Base-by-base conservation (phyloP, 2,888 invertebrate species). In the Stenurella melanura region DNA sequence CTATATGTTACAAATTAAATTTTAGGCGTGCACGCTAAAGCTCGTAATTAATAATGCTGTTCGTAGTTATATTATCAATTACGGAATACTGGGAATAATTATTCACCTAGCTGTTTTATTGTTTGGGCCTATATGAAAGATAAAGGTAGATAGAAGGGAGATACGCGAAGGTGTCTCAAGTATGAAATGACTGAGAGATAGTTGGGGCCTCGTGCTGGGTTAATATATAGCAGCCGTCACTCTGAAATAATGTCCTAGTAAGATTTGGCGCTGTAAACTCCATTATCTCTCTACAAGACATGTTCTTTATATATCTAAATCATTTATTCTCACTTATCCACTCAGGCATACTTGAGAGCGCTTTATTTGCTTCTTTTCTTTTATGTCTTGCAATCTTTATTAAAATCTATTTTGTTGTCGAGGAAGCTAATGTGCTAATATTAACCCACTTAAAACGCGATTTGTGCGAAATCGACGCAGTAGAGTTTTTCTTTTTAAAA, bases 311-410 rank as follows among this genome's bases (percentile, higher is more conserved):
- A 60, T 75, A 70, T 70, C 63, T 75, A 70, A 74, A 69, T 70
- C 75, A 75, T 75, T 74, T 70, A 75, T 75, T 75, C 63, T 63
- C 54, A 69, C 58, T 70, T 75, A 68, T 75, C 68, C 69, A 66
- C 66, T 66, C n/a, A 12, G 21, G 54, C 60, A 61, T 50, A 54
- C 30, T 66, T 64, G 17, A 34, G 34, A 18, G 64, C 42, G 18
- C 38, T 64, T 34, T 64, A 61, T 64, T 50, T 50, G 42, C 30
- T 64, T 34, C 30, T 21, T 19, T 58, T 58, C 58, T 10, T 58
- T 58, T 58, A 58, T 21, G 21, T n/a, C 50, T 50, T 50, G n/a
- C 50, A 12, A 50, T n/a, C 50, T 50, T 50, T 50, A 50, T 50
- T 50, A 50, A 50, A 50, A n/a, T 42, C 50, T 6, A 15, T 6